Conservation (phyloP, 2,797 vertebrate species). For the Sciurus vulgaris region DNA sequence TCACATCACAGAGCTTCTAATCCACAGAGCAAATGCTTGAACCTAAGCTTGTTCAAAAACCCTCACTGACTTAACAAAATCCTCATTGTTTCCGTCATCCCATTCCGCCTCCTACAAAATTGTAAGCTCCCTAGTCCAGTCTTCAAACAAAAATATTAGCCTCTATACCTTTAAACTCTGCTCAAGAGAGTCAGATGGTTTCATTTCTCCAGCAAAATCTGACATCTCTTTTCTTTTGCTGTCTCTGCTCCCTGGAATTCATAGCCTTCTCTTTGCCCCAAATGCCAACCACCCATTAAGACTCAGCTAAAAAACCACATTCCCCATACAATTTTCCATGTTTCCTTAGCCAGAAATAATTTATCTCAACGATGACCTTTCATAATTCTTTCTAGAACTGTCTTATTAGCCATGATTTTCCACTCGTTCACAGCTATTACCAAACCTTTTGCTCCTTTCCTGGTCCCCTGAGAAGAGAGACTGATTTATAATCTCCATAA, state of each 20-base stretch:
- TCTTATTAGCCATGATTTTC: conserved; percentile 68
- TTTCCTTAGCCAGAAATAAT: conserved; percentile 58
- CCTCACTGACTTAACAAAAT: not conserved
- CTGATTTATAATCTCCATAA: conserved; percentile 71
- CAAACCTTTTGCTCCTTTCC: not conserved
- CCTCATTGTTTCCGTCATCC: not conserved
- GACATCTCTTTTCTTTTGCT: not conserved
- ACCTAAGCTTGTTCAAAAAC: not conserved
- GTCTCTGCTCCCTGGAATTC: not conserved
- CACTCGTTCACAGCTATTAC: conserved; percentile 48
- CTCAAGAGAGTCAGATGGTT: not conserved
- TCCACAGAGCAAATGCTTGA: not conserved
- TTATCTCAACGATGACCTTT: conserved; percentile 66
- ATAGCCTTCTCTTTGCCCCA: not conserved
- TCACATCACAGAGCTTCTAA: not conserved
- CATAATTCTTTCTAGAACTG: conserved; percentile 64
- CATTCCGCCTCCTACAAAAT: not conserved
- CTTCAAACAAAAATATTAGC: not conserved
- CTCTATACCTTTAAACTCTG: not conserved
- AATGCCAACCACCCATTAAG: conserved; percentile 44
- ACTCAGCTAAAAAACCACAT: not conserved
- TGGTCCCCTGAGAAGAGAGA: not conserved
- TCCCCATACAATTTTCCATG: conserved; percentile 7
- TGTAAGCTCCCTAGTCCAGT: not conserved
- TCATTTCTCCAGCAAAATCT: not conserved